These are phyloP conservation scores for Musca domestica DNA, from an alignment of 1,140 invertebrate species.

Conservation along the genomic window DNA sequence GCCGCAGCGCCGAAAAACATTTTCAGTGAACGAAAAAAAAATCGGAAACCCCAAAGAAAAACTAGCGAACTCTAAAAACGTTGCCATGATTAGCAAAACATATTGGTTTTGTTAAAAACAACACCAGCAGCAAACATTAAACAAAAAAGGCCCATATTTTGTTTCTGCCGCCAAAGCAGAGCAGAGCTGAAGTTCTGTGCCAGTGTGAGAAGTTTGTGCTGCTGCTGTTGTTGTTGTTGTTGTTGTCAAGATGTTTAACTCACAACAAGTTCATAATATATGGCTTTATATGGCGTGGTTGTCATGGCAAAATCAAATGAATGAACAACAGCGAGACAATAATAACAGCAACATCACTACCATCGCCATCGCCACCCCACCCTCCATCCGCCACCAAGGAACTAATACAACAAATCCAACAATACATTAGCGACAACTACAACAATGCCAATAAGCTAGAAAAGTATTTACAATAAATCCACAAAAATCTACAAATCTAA, in stretches of 20 bases:
- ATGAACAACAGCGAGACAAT: not conserved
- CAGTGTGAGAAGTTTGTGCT: too few relatives aligned
- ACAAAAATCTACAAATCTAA: slow-evolving; percentile 11
- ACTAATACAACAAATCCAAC: not conserved
- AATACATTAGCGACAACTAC: not conserved
- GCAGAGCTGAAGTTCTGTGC: too few relatives aligned
- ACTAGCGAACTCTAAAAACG: not conserved
- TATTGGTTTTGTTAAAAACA: slow-evolving; percentile 11
- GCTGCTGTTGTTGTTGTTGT: not conserved
- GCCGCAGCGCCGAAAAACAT: too few relatives aligned
- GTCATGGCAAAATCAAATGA: not conserved
- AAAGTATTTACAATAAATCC: slow-evolving; percentile 20
- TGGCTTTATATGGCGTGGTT: not conserved
- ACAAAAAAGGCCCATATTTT: slow-evolving; percentile 1
- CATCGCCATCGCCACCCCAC: too few relatives aligned
- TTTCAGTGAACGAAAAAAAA: too few relatives aligned
- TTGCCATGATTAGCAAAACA: slow-evolving; percentile 14
- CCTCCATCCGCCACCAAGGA: not conserved
- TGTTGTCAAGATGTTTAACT: not conserved
- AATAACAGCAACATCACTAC: not conserved
- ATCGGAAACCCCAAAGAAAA: too few relatives aligned
- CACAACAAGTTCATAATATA: slow-evolving; percentile 7
- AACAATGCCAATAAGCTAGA: not conserved
- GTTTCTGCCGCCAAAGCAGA: too few relatives aligned
- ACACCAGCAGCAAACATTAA: not conserved